These are phyloP conservation scores for Ascidia mentula DNA, from an alignment of 23 tunicate species.

Conservation along the genomic window DNA sequence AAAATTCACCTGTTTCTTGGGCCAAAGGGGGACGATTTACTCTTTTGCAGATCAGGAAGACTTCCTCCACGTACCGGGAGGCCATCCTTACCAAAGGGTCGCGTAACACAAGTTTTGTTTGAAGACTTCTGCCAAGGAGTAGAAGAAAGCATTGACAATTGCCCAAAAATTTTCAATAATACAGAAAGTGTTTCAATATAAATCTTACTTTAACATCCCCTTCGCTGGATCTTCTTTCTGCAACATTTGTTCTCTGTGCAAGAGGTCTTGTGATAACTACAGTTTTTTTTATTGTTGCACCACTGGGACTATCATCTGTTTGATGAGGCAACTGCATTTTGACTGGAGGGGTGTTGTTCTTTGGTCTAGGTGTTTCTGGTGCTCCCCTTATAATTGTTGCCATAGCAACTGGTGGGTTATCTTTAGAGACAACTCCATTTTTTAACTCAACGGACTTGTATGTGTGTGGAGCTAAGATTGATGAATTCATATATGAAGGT, in stretches of 20 bases:
- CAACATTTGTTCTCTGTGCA: not conserved
- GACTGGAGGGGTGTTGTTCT: constrained; percentile 3
- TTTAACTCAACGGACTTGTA: constrained; percentile 16
- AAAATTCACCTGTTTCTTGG: constrained; percentile 49
- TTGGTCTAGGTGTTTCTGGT: not conserved
- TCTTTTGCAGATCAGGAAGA: constrained; percentile 7
- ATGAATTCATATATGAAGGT: not conserved
- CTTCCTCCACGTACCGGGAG: not conserved
- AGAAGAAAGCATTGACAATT: not conserved
- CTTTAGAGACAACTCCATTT: constrained; percentile 3
- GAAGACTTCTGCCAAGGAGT: constrained; percentile 32
- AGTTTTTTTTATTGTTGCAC: not conserved
- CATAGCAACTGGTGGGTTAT: constrained; percentile 29
- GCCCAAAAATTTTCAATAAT: not conserved
- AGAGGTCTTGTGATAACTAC: not conserved
- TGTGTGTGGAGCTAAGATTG: constrained; percentile 8
- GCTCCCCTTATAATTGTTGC: constrained; percentile 22
- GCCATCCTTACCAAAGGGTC: constrained; percentile 21
- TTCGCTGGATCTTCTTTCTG: constrained; percentile 24
- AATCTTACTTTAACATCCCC: constrained; percentile 48
- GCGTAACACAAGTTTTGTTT: constrained; percentile 34
- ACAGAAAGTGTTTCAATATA: no score
- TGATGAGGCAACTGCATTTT: constrained; percentile 12
- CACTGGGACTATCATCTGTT: constrained; percentile 1
- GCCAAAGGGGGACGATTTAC: constrained; percentile 33